phyloP scores from a whole-genome alignment of 2,113 vertebrate species.

The Petaurus breviceps region DNA sequence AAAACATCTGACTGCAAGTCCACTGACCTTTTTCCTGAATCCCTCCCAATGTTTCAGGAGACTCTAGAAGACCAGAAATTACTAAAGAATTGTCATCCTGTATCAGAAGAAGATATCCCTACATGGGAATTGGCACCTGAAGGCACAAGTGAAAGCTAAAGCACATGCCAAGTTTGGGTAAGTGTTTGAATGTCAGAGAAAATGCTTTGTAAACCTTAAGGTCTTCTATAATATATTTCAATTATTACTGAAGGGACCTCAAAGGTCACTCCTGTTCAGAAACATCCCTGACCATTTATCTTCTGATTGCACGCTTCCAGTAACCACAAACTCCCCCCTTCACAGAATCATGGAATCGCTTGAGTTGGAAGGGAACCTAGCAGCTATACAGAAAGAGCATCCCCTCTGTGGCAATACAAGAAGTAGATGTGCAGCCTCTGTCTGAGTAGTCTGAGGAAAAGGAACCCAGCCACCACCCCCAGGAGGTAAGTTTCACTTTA shows the following conservation, averaged over 20 bases:
- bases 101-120: background rate
- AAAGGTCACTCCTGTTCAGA: background rate
- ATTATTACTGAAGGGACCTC: background rate
- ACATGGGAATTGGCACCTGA: background rate
- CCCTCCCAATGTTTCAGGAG: background rate
- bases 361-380: background rate
- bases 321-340: background rate
- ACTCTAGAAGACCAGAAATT: background rate
- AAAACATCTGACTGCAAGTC: no score
- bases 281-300: background rate
- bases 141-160: background rate
- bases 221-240: background rate
- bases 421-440: no score
- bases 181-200: background rate
- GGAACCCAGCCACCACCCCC: background rate
- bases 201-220: background rate
- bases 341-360: background rate
- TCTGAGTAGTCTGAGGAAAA: background rate
- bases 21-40: background rate
- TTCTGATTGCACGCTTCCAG: background rate
- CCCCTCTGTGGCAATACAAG: no score
- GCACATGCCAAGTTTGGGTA: background rate
- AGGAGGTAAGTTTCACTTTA: background rate
- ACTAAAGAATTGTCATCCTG: background rate
- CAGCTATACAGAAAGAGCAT: background rate